These are phyloP conservation scores for Heliconius charithonia DNA, from an alignment of 2,888 invertebrate genomes.

Conservation along the genomic window DNA sequence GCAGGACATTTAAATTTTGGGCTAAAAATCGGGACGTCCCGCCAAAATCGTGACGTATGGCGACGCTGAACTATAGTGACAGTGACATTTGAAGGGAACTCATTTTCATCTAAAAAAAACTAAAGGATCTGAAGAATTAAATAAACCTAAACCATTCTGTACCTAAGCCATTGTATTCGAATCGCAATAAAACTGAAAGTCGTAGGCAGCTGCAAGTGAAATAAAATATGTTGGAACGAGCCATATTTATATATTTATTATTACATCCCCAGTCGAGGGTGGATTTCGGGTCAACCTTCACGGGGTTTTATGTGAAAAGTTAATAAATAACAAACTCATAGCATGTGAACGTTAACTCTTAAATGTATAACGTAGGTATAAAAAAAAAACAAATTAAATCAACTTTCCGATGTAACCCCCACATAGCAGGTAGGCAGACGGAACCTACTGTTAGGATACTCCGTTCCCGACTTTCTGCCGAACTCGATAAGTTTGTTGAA, in stretches of 20 bases:
- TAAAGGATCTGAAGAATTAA: neutral
- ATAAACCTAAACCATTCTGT: neutral
- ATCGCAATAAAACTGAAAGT: slow-evolving; percentile 1
- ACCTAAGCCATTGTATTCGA: slow-evolving; percentile 11
- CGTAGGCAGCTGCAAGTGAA: slow-evolving; percentile 18
- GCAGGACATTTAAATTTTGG: no score
- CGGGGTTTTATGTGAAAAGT: slow-evolving; percentile 21
- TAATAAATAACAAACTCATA: slow-evolving; percentile 18
- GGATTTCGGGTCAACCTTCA: slow-evolving; percentile 8
- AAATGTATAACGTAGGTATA: neutral
- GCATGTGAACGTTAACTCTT: neutral
- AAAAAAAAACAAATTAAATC: neutral
- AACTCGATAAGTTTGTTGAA: no score
- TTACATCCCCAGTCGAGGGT: neutral
- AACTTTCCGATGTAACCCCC: no score
- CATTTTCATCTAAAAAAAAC: neutral
- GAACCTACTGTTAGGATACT: no score
- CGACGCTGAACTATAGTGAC: neutral
- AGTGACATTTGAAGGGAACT: neutral
- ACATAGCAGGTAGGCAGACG: no score
- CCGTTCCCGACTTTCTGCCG: no score
- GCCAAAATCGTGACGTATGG: no score
- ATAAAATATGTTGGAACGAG: slow-evolving; percentile 22
- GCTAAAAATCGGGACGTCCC: no score
- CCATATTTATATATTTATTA: slow-evolving; percentile 20